Conservation (phyloP, 2,888 invertebrate species). For the Synanthedon myopaeformis region DNA sequence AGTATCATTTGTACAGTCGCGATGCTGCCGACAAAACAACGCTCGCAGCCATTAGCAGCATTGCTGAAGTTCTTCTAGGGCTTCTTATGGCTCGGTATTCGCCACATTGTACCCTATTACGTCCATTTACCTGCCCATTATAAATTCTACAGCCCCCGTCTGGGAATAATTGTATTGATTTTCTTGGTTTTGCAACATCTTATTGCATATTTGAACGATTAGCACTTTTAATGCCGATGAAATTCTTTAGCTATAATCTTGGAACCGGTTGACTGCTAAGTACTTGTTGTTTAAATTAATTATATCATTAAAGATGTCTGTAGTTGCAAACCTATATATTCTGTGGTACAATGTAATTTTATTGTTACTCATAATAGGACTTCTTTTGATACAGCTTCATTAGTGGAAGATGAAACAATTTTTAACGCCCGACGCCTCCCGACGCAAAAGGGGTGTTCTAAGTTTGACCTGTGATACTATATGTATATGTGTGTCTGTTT, state of each 20-base stretch:
- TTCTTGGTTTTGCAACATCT: slow-evolving; percentile 24
- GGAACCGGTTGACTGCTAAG: not conserved
- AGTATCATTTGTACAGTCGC: slow-evolving; percentile 48
- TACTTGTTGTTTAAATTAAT: not conserved
- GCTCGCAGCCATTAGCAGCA: slow-evolving; percentile 44
- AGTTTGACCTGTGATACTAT: no score
- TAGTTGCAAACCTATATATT: slow-evolving; percentile 4
- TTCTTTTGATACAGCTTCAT: not conserved
- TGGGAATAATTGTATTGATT: slow-evolving; percentile 4
- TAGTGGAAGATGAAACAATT: no score
- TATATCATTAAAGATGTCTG: slow-evolving; percentile 2
- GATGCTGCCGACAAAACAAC: slow-evolving; percentile 34
- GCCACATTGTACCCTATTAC: not conserved
- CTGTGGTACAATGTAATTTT: not conserved
- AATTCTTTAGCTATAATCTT: not conserved
- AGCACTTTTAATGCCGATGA: slow-evolving; percentile 12
- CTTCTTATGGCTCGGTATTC: slow-evolving; percentile 1
- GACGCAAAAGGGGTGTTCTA: no score
- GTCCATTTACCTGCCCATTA: slow-evolving; percentile 1
- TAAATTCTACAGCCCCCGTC: slow-evolving; percentile 3
- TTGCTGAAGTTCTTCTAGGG: slow-evolving; percentile 19
- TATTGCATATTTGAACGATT: slow-evolving; percentile 29
- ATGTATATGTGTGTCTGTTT: no score
- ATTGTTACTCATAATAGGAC: not conserved
- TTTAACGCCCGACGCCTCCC: no score